These are phyloP conservation scores for Drosophila equinoxialis DNA, from an alignment of 1,140 invertebrate species.

Conservation along the genomic window DNA sequence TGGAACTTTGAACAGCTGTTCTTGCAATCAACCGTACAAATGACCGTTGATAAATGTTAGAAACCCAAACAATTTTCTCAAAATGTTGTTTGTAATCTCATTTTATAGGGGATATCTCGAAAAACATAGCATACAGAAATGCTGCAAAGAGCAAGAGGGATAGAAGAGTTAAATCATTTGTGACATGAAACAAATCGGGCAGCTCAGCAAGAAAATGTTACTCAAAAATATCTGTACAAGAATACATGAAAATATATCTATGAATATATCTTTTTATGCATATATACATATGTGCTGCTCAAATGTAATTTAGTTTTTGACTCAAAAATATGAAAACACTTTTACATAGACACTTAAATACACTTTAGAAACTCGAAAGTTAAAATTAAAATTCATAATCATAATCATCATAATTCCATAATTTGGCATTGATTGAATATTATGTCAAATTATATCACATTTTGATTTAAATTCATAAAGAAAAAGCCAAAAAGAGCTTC, in stretches of 20 bases:
- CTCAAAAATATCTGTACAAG: neutral
- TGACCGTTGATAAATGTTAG: slow-evolving; percentile 66
- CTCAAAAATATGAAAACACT: slow-evolving; percentile 20
- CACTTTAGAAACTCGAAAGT: neutral
- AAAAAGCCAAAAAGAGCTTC: too few relatives aligned
- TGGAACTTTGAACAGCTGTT: slow-evolving; percentile 65
- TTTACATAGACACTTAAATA: neutral
- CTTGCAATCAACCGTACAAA: slow-evolving; percentile 69
- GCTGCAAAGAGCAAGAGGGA: slow-evolving; percentile 18
- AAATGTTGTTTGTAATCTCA: too few relatives aligned
- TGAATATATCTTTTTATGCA: slow-evolving; percentile 13
- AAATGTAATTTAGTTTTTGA: slow-evolving; percentile 30
- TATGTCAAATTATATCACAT: too few relatives aligned
- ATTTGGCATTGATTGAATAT: too few relatives aligned
- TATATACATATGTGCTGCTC: slow-evolving; percentile 18
- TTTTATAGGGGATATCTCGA: too few relatives aligned
- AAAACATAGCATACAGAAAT: slow-evolving; percentile 5
- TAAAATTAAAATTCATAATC: too few relatives aligned
- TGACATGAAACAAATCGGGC: slow-evolving; percentile 74
- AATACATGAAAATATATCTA: neutral
- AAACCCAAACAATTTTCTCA: slow-evolving; percentile 34
- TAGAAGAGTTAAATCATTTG: slow-evolving; percentile 65
- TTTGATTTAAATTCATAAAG: too few relatives aligned
- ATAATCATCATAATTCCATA: too few relatives aligned
- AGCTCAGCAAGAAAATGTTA: slow-evolving; percentile 33